phyloP scores from a whole-genome alignment of 2,113 vertebrate genomes.

The Cochlearius cochlearius region DNA sequence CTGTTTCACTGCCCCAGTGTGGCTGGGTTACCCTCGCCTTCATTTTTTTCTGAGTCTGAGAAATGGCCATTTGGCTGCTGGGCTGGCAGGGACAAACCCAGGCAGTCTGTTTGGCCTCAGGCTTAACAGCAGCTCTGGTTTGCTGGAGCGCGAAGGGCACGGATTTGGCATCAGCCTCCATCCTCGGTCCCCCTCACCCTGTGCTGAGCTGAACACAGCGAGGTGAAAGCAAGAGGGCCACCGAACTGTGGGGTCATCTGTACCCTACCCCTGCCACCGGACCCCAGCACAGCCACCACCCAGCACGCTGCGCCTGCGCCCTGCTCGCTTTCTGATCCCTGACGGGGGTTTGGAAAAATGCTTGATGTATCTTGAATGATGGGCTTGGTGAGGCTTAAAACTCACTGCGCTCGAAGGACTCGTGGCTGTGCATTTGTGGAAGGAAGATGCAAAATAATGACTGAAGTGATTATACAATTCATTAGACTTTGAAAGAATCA shows the following conservation, averaged over 20 bases:
- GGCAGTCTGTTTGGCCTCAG: not conserved
- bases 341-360: not conserved
- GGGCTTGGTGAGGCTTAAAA: not conserved
- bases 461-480: slow-evolving; percentile 45
- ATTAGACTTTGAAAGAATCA: slow-evolving; percentile 43
- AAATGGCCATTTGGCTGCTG: not conserved
- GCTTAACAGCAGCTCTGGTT: not conserved
- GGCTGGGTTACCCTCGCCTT: not conserved
- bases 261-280: not conserved
- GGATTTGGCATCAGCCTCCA: not conserved
- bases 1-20: not conserved
- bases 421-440: not conserved
- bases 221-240: not conserved
- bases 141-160: not conserved
- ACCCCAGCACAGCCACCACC: not conserved
- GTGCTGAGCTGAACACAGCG: fast-evolving
- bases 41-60: not conserved
- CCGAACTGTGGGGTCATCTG: fast-evolving
- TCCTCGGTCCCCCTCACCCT: not conserved
- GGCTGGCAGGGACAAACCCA: not conserved
- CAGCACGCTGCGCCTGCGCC: fast-evolving
- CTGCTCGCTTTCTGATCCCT: fast-evolving
- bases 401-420: not conserved
- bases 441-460: slow-evolving; percentile 22
- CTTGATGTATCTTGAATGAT: not conserved